These are phyloP conservation scores for Tachina grossa DNA, from an alignment of 2,888 invertebrate species.

Conservation along the genomic window DNA sequence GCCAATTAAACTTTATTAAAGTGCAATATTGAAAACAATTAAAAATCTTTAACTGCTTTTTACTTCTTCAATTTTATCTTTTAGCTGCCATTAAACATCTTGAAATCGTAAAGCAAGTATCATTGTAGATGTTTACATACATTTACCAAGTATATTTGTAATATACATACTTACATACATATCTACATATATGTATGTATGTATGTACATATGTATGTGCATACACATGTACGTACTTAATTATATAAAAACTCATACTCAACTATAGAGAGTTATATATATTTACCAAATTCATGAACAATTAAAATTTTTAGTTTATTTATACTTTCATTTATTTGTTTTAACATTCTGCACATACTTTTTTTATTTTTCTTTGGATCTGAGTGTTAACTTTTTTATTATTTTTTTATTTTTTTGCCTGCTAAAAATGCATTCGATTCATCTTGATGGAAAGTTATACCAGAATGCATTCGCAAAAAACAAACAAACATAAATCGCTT, in stretches of 20 bases:
- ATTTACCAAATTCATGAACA: slow-evolving; percentile 53
- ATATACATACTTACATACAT: no score
- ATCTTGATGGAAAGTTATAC: slow-evolving; percentile 64
- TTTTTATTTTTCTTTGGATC: slow-evolving; percentile 27
- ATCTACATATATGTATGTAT: not conserved
- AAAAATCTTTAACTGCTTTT: not conserved
- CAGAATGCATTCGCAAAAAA: slow-evolving; percentile 53
- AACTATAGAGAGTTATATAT: not conserved
- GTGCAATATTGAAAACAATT: not conserved
- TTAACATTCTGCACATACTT: slow-evolving; percentile 43
- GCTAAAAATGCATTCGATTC: slow-evolving; percentile 50
- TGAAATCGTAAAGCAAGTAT: slow-evolving; percentile 22
- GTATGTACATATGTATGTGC: not conserved
- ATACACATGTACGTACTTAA: no score
- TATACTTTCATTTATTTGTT: slow-evolving; percentile 66
- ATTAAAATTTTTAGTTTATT: slow-evolving; percentile 48
- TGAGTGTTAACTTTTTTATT: slow-evolving; percentile 12
- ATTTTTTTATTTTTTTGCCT: slow-evolving; percentile 22
- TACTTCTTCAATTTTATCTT: not conserved
- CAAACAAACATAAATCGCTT: slow-evolving; percentile 33
- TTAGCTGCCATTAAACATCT: slow-evolving; percentile 27
- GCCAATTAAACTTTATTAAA: slow-evolving; percentile 3
- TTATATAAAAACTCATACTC: no score
- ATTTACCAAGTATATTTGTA: slow-evolving; percentile 16
- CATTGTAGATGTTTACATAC: slow-evolving; percentile 3